phyloP scores from a whole-genome alignment of 2,797 vertebrate genomes.

The Trachurus trachurus region DNA sequence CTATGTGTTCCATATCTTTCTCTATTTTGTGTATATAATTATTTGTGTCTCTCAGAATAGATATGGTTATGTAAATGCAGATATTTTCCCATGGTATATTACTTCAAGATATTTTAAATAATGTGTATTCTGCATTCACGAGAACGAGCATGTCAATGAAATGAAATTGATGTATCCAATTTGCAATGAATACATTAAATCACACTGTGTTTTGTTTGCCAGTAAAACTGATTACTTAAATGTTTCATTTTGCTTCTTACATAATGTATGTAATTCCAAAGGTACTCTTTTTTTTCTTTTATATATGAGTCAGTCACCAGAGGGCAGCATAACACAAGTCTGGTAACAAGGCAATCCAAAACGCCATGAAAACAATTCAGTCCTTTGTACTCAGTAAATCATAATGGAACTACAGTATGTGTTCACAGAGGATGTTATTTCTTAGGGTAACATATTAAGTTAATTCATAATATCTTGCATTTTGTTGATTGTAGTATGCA shows the following conservation, averaged over 20 bases:
- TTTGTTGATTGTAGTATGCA: background rate
- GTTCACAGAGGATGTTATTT: background rate
- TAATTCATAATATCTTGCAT: background rate
- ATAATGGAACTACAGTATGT: background rate
- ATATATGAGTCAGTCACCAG: slow-evolving; percentile 44
- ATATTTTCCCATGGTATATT: background rate
- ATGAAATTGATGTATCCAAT: background rate
- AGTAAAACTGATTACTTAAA: background rate
- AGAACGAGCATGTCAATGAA: background rate
- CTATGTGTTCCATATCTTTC: background rate
- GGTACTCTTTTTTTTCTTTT: too few species aligned
- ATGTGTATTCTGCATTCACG: background rate
- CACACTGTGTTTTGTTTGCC: background rate
- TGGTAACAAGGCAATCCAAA: slow-evolving; percentile 11
- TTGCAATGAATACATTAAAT: background rate
- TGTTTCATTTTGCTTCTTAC: background rate
- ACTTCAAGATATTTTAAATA: background rate
- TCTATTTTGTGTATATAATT: background rate
- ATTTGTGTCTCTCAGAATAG: background rate
- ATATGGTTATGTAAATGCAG: background rate
- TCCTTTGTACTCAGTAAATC: background rate
- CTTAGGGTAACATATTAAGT: background rate
- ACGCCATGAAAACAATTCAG: background rate
- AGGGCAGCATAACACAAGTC: slow-evolving; percentile 73
- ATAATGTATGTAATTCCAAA: too few species aligned